These are phyloP conservation scores for Callimico goeldii DNA, from an alignment of 2,797 vertebrate genomes.

Conservation along the genomic window DNA sequence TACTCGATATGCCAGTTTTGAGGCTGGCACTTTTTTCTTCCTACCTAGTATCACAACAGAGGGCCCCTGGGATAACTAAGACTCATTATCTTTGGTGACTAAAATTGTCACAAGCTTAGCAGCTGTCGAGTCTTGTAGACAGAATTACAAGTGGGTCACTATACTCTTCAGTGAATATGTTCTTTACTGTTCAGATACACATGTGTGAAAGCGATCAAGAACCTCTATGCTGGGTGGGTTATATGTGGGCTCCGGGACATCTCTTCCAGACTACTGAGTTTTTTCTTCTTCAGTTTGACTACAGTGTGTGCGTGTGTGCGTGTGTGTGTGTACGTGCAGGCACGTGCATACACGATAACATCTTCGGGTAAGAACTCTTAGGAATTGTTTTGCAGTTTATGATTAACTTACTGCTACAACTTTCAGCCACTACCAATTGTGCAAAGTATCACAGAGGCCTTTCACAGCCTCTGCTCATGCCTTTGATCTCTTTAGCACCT, in stretches of 20 bases:
- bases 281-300: neutral
- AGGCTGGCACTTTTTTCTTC: neutral
- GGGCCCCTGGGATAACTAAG: neutral
- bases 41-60: neutral
- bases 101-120: neutral
- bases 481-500: neutral
- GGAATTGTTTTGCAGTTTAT: neutral
- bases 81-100: neutral
- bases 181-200: neutral
- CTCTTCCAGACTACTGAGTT: neutral
- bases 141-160: neutral
- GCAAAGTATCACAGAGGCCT: neutral
- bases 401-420: neutral
- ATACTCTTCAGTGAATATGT: neutral
- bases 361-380: neutral
- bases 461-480: neutral
- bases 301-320: neutral
- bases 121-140: neutral
- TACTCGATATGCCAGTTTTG: neutral
- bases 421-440: neutral
- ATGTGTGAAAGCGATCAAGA: neutral
- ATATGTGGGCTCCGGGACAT: neutral
- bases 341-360: accelerated
- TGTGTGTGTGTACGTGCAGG: neutral
- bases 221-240: neutral